These are phyloP conservation scores for Diacarnus erythraeanus DNA, from an alignment of 37 sponge, comb jelly and placozoan genomes.

Conservation along the genomic window DNA sequence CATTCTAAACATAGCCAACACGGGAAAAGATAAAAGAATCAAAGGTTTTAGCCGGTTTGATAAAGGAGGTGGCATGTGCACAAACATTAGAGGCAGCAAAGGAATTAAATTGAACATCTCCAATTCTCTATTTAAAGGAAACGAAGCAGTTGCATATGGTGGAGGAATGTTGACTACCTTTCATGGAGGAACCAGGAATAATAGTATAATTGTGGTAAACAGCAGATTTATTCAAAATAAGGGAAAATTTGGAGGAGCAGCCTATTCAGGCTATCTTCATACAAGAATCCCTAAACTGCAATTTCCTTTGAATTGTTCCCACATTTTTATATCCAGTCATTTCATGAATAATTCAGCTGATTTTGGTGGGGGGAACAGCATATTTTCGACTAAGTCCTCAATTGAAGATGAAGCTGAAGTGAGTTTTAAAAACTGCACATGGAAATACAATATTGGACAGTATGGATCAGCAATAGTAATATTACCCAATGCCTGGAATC, in stretches of 20 bases:
- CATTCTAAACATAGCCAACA: neutral
- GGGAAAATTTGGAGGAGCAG: constrained; percentile 13
- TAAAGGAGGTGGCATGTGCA: constrained; percentile 24
- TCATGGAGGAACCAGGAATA: neutral
- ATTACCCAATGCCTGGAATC: neutral
- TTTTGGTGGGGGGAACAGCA: constrained; percentile 1
- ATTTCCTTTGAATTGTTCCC: constrained; percentile 7
- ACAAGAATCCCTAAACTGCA: neutral
- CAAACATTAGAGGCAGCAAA: neutral
- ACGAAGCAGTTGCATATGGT: neutral
- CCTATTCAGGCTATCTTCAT: constrained; percentile 12
- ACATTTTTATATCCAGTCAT: neutral
- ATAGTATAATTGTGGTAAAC: neutral
- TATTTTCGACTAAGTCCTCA: constrained; percentile 3
- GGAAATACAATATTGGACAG: constrained; percentile 14
- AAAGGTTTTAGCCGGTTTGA: constrained; percentile 9
- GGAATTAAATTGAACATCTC: neutral
- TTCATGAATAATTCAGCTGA: neutral
- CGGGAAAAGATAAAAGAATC: neutral
- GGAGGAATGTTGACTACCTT: neutral
- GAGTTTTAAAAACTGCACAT: constrained; percentile 6
- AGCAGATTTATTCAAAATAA: neutral
- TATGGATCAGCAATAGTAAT: constrained; percentile 26
- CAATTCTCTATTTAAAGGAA: neutral
- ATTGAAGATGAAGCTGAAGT: neutral